phyloP scores from a whole-genome alignment of 1,140 invertebrate species.

The Steinernema khuongi region DNA sequence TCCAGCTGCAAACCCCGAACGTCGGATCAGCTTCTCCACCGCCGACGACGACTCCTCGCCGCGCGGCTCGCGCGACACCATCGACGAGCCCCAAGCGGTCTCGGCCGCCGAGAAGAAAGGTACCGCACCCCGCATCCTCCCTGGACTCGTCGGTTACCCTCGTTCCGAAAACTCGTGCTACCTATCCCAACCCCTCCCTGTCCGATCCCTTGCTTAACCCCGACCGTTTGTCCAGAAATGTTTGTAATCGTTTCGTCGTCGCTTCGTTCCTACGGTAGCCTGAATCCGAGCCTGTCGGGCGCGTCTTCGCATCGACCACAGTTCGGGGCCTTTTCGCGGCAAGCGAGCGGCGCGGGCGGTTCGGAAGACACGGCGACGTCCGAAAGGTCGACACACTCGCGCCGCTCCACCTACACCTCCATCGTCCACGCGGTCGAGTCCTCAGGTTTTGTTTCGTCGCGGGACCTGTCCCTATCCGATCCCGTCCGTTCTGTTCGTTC shows the following conservation, averaged over 20 bases:
- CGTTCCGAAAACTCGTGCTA: background rate
- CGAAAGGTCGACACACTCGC: constrained; percentile 19
- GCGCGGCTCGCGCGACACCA: constrained; percentile 53
- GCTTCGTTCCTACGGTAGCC: background rate
- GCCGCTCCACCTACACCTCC: background rate
- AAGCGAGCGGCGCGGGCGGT: constrained; percentile 19
- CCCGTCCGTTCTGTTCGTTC: constrained; percentile 23
- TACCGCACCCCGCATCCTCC: constrained; percentile 18
- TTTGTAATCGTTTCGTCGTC: constrained; percentile 6
- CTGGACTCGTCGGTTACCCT: background rate
- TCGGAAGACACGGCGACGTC: constrained; percentile 18
- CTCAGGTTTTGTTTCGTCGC: constrained; percentile 35
- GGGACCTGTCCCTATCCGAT: constrained; percentile 15
- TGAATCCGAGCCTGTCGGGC: constrained; percentile 2
- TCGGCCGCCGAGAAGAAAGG: constrained; percentile 49
- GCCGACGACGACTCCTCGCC: constrained; percentile 59
- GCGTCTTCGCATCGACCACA: constrained; percentile 17
- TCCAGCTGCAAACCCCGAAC: constrained; percentile 36
- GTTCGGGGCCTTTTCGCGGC: constrained; percentile 25
- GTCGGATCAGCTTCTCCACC: constrained; percentile 57
- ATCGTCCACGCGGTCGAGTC: constrained; percentile 7
- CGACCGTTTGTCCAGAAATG: background rate
- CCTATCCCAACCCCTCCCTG: background rate
- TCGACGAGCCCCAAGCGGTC: constrained; percentile 39
- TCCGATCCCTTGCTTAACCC: background rate